Conservation (phyloP, 2,888 invertebrate genomes). For the Pollenia angustigena region DNA sequence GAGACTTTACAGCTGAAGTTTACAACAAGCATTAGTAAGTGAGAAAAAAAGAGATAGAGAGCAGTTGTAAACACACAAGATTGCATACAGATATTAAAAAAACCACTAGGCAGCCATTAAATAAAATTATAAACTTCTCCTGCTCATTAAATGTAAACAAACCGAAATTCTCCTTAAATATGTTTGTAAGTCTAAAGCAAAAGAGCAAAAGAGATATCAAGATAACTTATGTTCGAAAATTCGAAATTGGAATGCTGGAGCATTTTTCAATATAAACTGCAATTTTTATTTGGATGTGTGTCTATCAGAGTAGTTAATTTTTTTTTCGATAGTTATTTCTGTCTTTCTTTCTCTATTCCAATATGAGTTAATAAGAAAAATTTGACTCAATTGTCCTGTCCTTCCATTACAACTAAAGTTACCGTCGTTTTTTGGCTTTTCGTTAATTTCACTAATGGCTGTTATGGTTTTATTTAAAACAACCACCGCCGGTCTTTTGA, state of each 20-base stretch:
- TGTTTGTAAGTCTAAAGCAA: neutral
- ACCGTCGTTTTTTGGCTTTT: neutral
- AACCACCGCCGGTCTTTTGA: slow-evolving; percentile 56
- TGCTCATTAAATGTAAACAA: neutral
- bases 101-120: slow-evolving; percentile 68
- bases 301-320: neutral
- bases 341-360: slow-evolving; percentile 43
- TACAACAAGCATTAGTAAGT: neutral
- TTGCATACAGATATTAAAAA: neutral
- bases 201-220: neutral
- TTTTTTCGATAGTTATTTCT: neutral
- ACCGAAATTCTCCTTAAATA: slow-evolving; percentile 13
- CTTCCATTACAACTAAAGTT: neutral
- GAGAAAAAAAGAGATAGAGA: neutral
- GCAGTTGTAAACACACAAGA: neutral
- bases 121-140: slow-evolving; percentile 59
- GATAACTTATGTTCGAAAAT: slow-evolving; percentile 59
- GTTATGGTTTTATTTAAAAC: slow-evolving; percentile 46
- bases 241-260: slow-evolving; percentile 61
- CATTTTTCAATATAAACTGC: no score
- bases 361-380: neutral
- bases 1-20: neutral
- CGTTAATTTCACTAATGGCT: slow-evolving; percentile 20
- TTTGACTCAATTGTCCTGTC: neutral
- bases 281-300: neutral